Conservation (phyloP, 2,113 vertebrate genomes). For the Columba janthina region DNA sequence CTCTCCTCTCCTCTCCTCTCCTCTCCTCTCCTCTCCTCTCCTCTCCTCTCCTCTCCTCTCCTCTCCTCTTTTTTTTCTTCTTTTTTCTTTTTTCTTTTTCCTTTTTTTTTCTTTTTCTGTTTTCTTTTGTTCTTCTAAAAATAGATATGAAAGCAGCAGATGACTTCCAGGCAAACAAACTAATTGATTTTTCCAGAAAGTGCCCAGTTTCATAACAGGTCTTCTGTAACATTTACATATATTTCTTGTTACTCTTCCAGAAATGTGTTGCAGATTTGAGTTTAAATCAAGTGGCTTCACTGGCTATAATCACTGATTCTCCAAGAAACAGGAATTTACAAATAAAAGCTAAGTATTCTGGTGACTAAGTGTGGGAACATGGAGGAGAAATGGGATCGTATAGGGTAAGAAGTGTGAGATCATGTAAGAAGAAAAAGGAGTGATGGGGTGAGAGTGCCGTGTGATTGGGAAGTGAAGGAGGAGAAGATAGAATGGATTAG, state of each 20-base stretch:
- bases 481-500: background rate
- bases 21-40: too few species aligned
- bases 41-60: too few species aligned
- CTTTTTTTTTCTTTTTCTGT: too few species aligned
- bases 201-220: background rate
- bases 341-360: background rate
- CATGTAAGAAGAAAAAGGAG: background rate
- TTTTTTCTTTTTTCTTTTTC: too few species aligned
- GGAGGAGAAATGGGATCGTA: background rate
- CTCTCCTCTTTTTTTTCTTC: too few species aligned
- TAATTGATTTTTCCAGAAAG: background rate
- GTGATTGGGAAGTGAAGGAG: background rate
- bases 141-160: background rate
- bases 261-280: background rate
- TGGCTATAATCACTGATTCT: background rate
- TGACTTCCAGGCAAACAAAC: background rate
- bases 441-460: background rate
- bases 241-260: background rate
- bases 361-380: background rate
- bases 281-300: background rate
- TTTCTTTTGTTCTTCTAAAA: fast-evolving
- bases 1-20: too few species aligned
- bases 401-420: background rate
- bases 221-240: background rate
- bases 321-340: background rate